Evolutionary conservation across 2,888 invertebrate genomes (phyloP).

Genomic region (Acleris literana): DNA sequence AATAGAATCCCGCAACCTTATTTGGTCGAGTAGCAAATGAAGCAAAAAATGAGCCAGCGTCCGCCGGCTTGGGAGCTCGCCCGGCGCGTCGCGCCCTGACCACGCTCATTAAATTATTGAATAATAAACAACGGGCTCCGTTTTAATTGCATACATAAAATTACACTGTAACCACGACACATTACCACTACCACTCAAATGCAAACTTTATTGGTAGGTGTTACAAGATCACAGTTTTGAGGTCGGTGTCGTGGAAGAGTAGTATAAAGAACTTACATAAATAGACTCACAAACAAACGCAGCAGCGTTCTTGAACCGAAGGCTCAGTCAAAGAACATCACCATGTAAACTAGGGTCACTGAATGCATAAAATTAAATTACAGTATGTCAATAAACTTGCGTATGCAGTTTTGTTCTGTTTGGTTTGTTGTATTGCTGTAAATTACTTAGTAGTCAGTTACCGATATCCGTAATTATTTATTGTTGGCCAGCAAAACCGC

Average conservation of each 20-base stretch:
- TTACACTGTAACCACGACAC: conserved; percentile 50
- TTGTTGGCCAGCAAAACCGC: conserved; percentile 69
- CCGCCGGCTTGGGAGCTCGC: conserved; percentile 39
- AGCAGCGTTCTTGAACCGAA: not conserved
- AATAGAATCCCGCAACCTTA: conserved; percentile 66
- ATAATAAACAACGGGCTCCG: conserved; percentile 56
- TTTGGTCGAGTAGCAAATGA: conserved; percentile 59
- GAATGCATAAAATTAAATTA: conserved; percentile 2
- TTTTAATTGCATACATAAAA: conserved; percentile 63
- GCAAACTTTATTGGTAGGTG: conserved; percentile 49
- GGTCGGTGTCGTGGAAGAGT: not conserved
- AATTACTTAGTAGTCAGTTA: conserved; percentile 62
- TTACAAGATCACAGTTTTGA: not conserved
- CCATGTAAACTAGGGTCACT: not conserved
- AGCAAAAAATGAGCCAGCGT: conserved; percentile 56
- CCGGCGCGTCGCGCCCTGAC: conserved; percentile 40
- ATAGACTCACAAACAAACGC: not conserved
- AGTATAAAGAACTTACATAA: not conserved
- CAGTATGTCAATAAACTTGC: conserved; percentile 29
- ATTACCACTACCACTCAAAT: conserved; percentile 46
- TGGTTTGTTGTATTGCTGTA: conserved; percentile 58
- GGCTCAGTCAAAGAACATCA: not conserved
- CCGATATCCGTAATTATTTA: conserved; percentile 79
- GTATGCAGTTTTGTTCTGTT: conserved; percentile 48
- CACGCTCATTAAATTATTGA: conserved; percentile 58